Base-by-base conservation (phyloP, 2,113 vertebrate genomes). In the Corythornis cristatus region DNA sequence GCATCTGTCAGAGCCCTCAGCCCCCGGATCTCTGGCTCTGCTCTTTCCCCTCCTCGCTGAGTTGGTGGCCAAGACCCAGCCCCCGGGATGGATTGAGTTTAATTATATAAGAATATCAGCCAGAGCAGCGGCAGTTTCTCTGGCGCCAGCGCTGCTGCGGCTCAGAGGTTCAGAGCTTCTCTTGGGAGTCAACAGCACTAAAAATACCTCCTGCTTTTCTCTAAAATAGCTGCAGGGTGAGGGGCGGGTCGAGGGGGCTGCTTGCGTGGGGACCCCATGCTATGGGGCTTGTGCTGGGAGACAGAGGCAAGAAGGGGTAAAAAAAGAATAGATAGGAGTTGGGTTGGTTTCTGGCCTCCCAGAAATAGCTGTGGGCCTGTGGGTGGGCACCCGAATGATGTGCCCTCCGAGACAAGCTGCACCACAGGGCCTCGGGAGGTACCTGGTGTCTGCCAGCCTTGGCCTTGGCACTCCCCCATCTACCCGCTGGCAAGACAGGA, bases 71-170 rank as follows among this genome's bases (percentile, higher is more conserved):
- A 95, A 95, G 91, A 74, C 94, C 72, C 57, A 33, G 84, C 90
- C 85, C 88, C 90, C 45, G 45, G 94, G 56, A 93, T 79, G 94
- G 94, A 95, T 89, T 93, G 93, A 95, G 83, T 95, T 94, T 97
- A 97, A 96, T 97, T 96, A 96, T 90, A 96, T 78, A 90, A 94
- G 93, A 94, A 89, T 94, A 91, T 92, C 95, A 96, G 94, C 92
- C 93, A 93, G 86, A 95, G 94, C 91, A 85, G 93, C 64, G 48
- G 91, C 96, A 95, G 95, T 93, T 95, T 93, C 87, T 92, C 95
- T 95, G 96, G 96, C 96, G 94, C 93, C 96, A 91, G 95, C 11
- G 3, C 93, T 93, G 93, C 84, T 93, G 94, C 1, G 22, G 94
- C 94, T 87, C 91, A 51, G 87, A 93, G 93, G 84, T 93, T 90